Conservation (phyloP, 2,888 invertebrate genomes). For the Eubasilissa splendida region DNA sequence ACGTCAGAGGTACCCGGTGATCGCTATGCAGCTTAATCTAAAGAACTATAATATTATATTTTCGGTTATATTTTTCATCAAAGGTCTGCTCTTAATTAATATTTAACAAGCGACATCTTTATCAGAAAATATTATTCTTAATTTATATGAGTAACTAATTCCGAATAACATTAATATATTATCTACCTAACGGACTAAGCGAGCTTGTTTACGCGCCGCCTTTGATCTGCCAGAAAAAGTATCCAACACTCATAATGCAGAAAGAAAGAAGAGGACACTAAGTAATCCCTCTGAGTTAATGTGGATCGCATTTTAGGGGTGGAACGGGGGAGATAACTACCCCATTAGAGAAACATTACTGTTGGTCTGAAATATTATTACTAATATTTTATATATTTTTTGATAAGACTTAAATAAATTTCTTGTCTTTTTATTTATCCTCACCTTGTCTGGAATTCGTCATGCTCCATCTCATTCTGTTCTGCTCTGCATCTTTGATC, state of each 20-base stretch:
- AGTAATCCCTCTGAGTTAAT: conserved; percentile 54
- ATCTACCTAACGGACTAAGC: background rate
- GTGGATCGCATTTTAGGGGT: conserved; percentile 11
- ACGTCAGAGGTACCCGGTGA: too few species aligned
- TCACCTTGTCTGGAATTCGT: too few species aligned
- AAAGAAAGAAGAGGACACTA: conserved; percentile 43
- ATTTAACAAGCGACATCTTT: background rate
- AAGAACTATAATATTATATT: background rate
- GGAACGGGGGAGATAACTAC: conserved; percentile 15
- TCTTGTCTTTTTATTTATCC: too few species aligned
- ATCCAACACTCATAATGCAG: conserved; percentile 52
- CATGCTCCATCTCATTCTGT: too few species aligned
- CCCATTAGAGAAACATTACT: conserved; percentile 12
- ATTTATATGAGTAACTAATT: background rate
- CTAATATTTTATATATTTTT: background rate
- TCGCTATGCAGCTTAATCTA: too few species aligned
- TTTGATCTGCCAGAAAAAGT: conserved; percentile 40
- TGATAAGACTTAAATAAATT: too few species aligned
- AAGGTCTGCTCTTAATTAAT: background rate
- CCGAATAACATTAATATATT: conserved; percentile 5
- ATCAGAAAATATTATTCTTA: conserved; percentile 1
- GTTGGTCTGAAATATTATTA: background rate
- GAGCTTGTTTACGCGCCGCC: background rate
- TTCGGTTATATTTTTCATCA: background rate
- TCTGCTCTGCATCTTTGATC: too few species aligned